Base-by-base conservation (phyloP, 2,888 invertebrate species). In the Hypolimnas misippus region DNA sequence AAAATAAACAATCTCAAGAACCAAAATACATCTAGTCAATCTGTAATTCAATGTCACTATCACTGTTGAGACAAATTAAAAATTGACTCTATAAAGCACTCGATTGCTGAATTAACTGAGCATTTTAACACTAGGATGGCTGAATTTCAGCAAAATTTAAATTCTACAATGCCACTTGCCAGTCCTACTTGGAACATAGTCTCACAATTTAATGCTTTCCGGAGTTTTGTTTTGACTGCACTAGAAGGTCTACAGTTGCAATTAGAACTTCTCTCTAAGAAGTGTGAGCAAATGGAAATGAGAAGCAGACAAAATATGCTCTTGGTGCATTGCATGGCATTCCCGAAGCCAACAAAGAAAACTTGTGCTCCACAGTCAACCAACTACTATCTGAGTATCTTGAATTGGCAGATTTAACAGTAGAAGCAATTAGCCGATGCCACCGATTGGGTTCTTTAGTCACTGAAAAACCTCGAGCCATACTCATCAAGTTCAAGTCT, bases 341-440 rank as follows among this genome's bases (percentile, higher is more conserved):
- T n/a, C 50, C 21, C 3, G 50, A 50, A 50, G 29, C 10, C 12
- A 50, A 50, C 7, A 50, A 50, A 19, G 50, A 50, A 50, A 29
- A 29, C 12, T 19, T 29, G 8, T 25, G 25, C 5, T 1, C 21
- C 3, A 50, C 29, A 25, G 29, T 50, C 14, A 50, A 5, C n/a
- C 16, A 50, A n/a, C 17, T 29, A n/a, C 14, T 50, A 7, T 25
- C 50, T 25, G 7, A 21, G 12, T 25, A 50, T n/a, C 50, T 50
- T 6, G 12, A 25, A 10, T 14, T 50, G n/a, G 25, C 50, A n/a
- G 14, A 50, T 1, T 50, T 50, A 10, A 12, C 21, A 12, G 29
- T 29, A 6, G 25, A 50, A 3, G 25, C 17, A 10, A n/a, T 50
- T 10, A 50, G 50, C 12, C 50, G 50, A 12, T 25, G 29, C 25